Evolutionary conservation across 2,113 vertebrate genomes (phyloP), one percentile per base, ranked within the genome.

Genomic region (Pterophyllum scalare): DNA sequence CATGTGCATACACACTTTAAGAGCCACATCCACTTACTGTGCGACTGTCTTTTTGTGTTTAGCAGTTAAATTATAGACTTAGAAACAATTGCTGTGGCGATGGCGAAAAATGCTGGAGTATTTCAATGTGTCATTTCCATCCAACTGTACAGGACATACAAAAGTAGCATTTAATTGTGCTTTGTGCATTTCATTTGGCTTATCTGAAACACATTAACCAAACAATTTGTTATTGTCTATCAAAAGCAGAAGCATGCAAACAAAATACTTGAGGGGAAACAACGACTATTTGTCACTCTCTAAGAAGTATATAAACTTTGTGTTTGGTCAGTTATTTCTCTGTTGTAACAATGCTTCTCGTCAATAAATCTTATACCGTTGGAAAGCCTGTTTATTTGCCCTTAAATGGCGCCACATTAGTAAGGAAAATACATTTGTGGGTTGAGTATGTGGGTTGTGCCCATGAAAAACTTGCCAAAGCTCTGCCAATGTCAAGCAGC

Each of bases 51-150:
- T 84, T 80, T 85, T 83, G 58, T 89, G 85, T 84, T 87, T 67
- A 82, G 54, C 33, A 57, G 78, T 77, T 75, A 83, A 87, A 91
- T 85, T 87, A 90, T 74, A 85, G 77, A 82, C 80, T 74, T 40
- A 17, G 56, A 88, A 81, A 89, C 77, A 86, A 64, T 79, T 56
- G 64, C 35, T 64, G 64, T 61, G 80, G 72, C 72, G 38, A 33
- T 43, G 62, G 59, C 77, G 84, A 81, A 87, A 79, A 82, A 83
- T 82, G 59, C 9, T 58, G 15, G 26, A 77, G 6, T 20, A 43
- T 82, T 78, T 57, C 46, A 81, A 24, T 61, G 26, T 61, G 40
- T 79, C 22, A 74, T 75, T 76, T 49, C 15, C 38, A 74, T 20
- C 65, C 38, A 70, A 61, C 22, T 83, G 17, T 77, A 61, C 80